Base-by-base conservation (phyloP, 2,113 vertebrate species). In the Bos indicus region DNA sequence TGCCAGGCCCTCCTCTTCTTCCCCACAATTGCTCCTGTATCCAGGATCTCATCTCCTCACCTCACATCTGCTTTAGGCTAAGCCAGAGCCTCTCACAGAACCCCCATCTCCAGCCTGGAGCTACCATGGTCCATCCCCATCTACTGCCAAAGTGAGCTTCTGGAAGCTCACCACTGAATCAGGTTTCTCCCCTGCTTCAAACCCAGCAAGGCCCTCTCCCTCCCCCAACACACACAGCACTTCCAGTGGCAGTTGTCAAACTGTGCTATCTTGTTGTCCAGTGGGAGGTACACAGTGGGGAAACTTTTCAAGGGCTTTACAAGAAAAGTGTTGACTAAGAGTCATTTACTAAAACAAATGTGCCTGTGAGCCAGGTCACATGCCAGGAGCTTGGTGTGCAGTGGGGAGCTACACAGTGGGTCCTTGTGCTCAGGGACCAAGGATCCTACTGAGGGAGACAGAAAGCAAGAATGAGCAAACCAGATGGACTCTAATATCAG, bases 161-260 rank as follows among this genome's bases (percentile, higher is more conserved):
- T 57, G 25, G 15, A 82, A 89, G 33, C 6, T 28, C 2, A 11
- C 9, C 3, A 21, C 7, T 26, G 51, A 48, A 48, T 33, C 16
- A 48, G 46, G 46, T 17, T 30, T 9, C 15, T 59, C 64, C 78
- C 62, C 30, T 10, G 23, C 25, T 59, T 28, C 30, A 96, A 28
- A 64, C 2, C 21, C 3, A 64, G 7, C 48, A 17, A 19, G 57
- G 46, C n/a, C 46, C 6, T 13, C 2, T 40, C 57, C 26, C 1
- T 15, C 2, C 33, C 51, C 10, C 5, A 30, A 33, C 14, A 46
- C 30, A 51, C 1, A 23, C 19, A 33, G 13, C 0, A 1, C 6
- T n/a, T 30, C 67, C 74, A 13, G 2, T 2, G 28, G 56, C 33
- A 43, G 36, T 78, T 90, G 60, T 80, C 36, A 81, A 81, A 71